phyloP scores from a whole-genome alignment of 2,888 invertebrate species.

The Drosophila neotestacea region DNA sequence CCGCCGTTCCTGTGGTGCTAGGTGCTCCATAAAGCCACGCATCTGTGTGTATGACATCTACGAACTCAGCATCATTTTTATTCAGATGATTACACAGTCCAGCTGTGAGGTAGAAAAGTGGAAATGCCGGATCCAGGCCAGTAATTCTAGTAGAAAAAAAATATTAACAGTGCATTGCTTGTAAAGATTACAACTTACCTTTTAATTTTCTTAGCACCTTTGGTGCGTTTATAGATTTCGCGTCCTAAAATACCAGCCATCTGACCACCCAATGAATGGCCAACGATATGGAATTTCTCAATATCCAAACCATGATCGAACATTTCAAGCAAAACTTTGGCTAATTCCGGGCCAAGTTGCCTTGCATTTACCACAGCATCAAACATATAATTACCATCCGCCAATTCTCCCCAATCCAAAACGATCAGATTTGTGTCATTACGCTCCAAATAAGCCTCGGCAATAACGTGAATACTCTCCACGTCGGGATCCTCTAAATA shows the following conservation, averaged over 20 bases:
- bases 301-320: conserved; percentile 82
- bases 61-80: conserved; percentile 87
- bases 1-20: conserved; percentile 87
- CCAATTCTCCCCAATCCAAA: conserved; percentile 84
- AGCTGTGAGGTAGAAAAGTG: conserved; percentile 86
- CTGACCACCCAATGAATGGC: conserved; percentile 84
- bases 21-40: conserved; percentile 88
- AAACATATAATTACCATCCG: conserved; percentile 84
- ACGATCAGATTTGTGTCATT: conserved; percentile 82
- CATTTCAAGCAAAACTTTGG: conserved; percentile 79
- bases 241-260: conserved; percentile 83
- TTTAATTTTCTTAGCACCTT: conserved; percentile 62
- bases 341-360: conserved; percentile 80
- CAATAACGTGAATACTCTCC: conserved; percentile 87
- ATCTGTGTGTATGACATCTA: conserved; percentile 90
- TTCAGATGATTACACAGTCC: conserved; percentile 84
- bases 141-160: conserved; percentile 85
- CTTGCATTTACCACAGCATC: conserved; percentile 84
- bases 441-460: conserved; percentile 83
- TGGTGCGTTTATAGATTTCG: conserved; percentile 66
- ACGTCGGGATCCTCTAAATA: conserved; percentile 87
- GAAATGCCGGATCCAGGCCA: conserved; percentile 88
- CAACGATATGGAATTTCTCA: conserved; percentile 82
- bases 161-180: background rate
- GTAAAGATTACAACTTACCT: conserved; percentile 33